Evolutionary conservation across 2,888 invertebrate genomes (phyloP).

Genomic region (Dasysyrphus albostriatus): DNA sequence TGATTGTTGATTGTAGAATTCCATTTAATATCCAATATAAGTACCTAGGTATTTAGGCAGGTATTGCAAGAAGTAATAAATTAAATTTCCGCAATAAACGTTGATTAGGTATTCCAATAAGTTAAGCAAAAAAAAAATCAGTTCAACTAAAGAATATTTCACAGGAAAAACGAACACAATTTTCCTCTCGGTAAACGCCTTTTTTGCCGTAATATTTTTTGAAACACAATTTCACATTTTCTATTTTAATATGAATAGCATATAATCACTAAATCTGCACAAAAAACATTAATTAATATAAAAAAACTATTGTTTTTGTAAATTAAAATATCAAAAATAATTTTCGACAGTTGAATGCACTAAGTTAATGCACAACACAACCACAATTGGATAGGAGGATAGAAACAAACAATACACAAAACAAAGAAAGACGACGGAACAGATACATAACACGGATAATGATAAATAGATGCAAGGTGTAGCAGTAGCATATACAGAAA

Average conservation of each 20-base stretch:
- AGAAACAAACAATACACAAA: conserved; percentile 22
- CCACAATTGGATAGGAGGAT: conserved; percentile 51
- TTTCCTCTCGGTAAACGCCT: neutral
- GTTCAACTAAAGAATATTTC: neutral
- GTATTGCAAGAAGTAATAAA: neutral
- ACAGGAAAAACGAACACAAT: neutral
- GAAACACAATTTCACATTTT: conserved; percentile 5
- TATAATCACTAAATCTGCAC: conserved; percentile 28
- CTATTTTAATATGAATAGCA: conserved; percentile 24
- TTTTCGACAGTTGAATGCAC: conserved; percentile 69
- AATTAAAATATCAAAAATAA: neutral
- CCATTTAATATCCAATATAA: conserved; percentile 40
- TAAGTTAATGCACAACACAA: conserved; percentile 64
- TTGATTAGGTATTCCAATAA: neutral
- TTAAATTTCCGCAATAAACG: neutral
- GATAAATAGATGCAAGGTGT: conserved; percentile 72
- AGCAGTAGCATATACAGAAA: conserved; percentile 48
- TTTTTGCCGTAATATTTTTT: neutral
- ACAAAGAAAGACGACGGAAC: conserved; percentile 40
- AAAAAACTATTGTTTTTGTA: neutral
- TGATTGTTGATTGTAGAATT: conserved; percentile 46
- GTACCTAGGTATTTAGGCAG: neutral
- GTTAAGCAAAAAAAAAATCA: neutral
- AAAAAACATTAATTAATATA: neutral
- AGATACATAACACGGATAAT: conserved; percentile 32